Percentiles rank a stretch among this genome's conserved stretches.
These are phyloP conservation scores for Pegoplata infirma DNA, from an alignment of 2,888 invertebrate species.

Conservation along the genomic window DNA sequence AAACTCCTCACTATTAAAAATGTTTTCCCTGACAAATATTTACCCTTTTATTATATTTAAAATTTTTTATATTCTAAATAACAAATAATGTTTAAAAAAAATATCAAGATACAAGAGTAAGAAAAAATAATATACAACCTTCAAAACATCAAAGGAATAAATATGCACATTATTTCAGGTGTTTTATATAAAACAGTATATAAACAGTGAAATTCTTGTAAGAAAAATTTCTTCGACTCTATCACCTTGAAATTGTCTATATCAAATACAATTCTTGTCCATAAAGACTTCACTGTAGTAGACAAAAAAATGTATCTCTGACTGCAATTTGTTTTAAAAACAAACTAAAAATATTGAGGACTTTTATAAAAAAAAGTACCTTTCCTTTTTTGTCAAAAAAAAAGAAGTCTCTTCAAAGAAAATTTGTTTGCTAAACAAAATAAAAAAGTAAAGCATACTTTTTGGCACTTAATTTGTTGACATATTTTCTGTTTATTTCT, in stretches of 20 bases:
- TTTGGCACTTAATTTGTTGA: conserved; percentile 39
- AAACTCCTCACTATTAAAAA: too few species aligned
- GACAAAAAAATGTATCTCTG: background rate
- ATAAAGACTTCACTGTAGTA: background rate
- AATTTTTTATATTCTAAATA: background rate
- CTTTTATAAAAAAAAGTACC: too few species aligned
- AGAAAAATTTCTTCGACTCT: too few species aligned
- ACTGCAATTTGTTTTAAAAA: too few species aligned
- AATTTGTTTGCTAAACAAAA: background rate
- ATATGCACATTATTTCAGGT: conserved; percentile 28
- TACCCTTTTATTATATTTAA: background rate
- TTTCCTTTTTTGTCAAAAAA: too few species aligned
- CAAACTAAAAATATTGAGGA: too few species aligned
- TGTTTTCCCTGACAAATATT: too few species aligned
- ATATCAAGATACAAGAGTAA: too few species aligned
- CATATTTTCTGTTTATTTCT: background rate
- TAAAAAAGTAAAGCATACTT: conserved; percentile 34
- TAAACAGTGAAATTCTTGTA: background rate
- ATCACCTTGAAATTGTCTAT: too few species aligned
- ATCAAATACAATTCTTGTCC: too few species aligned
- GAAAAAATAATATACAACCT: too few species aligned
- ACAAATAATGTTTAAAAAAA: background rate
- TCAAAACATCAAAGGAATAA: conserved; percentile 30
- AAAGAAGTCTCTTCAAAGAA: too few species aligned
- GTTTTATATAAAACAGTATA: conserved; percentile 12